phyloP scores from a whole-genome alignment of 2,797 vertebrate species.

The Dallia pectoralis region DNA sequence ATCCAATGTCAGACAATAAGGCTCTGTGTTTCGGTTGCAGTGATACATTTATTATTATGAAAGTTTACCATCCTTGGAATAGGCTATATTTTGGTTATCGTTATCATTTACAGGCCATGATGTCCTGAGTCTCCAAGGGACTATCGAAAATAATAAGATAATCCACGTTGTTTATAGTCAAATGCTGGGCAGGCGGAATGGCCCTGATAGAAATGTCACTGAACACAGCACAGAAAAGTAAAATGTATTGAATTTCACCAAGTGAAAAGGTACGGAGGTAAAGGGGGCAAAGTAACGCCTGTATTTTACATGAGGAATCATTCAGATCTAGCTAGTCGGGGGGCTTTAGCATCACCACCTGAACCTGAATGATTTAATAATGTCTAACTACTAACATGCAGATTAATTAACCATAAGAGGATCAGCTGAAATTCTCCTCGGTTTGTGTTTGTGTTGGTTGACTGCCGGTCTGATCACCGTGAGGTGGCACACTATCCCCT shows the following conservation, averaged over 20 bases:
- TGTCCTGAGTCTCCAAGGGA: not conserved
- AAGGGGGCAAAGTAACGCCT: not conserved
- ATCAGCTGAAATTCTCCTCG: not conserved
- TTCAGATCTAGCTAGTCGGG: constrained; percentile 17
- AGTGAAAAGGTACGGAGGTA: not conserved
- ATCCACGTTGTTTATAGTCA: not conserved
- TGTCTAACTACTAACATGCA: constrained; percentile 37
- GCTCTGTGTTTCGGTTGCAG: not conserved
- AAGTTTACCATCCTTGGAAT: not conserved
- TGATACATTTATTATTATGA: not conserved
- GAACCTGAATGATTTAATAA: constrained; percentile 22
- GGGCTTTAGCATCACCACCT: not conserved
- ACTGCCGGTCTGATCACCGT: not conserved
- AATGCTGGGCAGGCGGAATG: not conserved
- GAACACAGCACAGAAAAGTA: not conserved
- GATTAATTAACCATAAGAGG: constrained; percentile 23
- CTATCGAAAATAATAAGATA: not conserved
- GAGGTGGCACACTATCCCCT: not conserved
- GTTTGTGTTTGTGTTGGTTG: not conserved
- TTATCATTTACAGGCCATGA: not conserved
- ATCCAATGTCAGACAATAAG: not conserved
- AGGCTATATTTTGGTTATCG: not conserved
- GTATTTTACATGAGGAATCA: not conserved
- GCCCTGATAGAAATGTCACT: not conserved
- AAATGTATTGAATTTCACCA: not conserved